Evolutionary conservation across 2,797 vertebrate species (phyloP).

Genomic region (Bryconaethiops microstoma): DNA sequence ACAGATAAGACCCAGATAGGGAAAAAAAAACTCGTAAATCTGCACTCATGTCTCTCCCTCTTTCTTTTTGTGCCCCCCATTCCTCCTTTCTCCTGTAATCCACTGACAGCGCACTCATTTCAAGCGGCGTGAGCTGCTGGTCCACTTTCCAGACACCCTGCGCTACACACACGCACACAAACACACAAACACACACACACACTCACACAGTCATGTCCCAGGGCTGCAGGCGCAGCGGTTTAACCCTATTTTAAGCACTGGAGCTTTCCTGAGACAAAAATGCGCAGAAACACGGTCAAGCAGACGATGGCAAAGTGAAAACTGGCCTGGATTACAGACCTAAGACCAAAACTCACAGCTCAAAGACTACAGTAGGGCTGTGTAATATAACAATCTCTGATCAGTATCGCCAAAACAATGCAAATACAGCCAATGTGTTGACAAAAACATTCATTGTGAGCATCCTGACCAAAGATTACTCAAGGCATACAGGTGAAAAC

Average conservation of each 20-base stretch:
- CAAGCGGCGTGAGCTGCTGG: conserved; percentile 50
- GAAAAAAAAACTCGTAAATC: conserved; percentile 41
- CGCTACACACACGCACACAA: conserved; percentile 5
- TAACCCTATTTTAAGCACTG: conserved; percentile 13
- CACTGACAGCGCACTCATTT: conserved; percentile 58
- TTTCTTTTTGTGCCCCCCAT: neutral
- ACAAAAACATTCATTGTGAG: too few relatives aligned
- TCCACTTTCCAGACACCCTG: conserved; percentile 68
- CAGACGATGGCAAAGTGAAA: neutral
- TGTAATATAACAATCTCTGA: neutral
- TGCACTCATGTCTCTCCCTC: conserved; percentile 35
- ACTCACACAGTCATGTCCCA: conserved; percentile 7
- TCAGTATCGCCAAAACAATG: neutral
- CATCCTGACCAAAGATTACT: neutral
- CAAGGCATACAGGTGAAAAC: too few relatives aligned
- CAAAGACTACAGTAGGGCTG: neutral
- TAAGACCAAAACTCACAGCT: neutral
- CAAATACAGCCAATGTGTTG: neutral
- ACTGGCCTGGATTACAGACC: neutral
- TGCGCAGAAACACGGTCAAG: conserved; percentile 2
- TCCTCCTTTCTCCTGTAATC: conserved; percentile 53
- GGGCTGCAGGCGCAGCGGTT: neutral
- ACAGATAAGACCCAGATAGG: conserved; percentile 65
- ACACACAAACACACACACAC: conserved; percentile 4
- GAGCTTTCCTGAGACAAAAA: neutral